phyloP scores from a whole-genome alignment of 2,113 vertebrate genomes.

The Crotalus tigris region DNA sequence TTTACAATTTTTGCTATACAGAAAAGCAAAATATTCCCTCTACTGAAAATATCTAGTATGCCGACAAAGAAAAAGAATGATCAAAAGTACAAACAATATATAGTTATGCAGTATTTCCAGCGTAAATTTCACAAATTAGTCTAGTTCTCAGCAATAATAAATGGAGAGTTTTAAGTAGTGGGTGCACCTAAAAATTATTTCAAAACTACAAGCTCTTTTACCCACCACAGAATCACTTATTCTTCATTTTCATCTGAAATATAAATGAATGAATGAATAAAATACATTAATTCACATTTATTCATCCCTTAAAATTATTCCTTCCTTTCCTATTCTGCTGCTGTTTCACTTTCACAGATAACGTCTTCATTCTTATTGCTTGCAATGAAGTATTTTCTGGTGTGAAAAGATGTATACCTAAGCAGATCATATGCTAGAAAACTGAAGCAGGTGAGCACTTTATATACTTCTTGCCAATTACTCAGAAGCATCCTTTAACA shows the following conservation, averaged over 20 bases:
- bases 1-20: conserved; percentile 35
- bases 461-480: not conserved
- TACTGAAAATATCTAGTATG: conserved; percentile 32
- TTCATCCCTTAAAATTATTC: not conserved
- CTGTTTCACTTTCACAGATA: not conserved
- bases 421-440: not conserved
- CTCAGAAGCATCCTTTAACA: not conserved
- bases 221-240: not conserved
- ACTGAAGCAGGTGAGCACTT: not conserved
- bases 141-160: conserved; percentile 2
- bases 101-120: conserved; percentile 45
- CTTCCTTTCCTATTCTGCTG: not conserved
- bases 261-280: not conserved
- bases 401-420: not conserved
- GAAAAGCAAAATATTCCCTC: conserved; percentile 34
- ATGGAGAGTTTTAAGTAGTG: not conserved
- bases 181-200: not conserved
- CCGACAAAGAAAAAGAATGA: conserved; percentile 38
- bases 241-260: not conserved
- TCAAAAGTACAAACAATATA: conserved; percentile 52
- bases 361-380: not conserved
- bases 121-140: conserved; percentile 33
- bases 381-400: not conserved
- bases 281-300: not conserved
- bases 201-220: not conserved